These are phyloP conservation scores for Oryzias melastigma DNA, from an alignment of 2,113 vertebrate species.

Conservation along the genomic window DNA sequence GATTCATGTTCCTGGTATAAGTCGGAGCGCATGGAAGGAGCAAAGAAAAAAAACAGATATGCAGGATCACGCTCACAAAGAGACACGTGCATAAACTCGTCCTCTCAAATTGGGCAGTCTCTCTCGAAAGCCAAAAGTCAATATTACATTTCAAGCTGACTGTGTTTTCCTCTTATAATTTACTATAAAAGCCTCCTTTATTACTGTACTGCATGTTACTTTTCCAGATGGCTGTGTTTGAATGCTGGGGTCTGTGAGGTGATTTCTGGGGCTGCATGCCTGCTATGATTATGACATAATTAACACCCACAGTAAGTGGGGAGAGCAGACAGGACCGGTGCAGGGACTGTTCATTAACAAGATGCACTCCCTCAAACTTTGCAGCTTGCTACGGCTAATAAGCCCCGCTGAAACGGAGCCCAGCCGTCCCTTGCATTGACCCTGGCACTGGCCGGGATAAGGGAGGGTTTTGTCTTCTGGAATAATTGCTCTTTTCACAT, in stretches of 20 bases:
- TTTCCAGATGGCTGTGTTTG: conserved; percentile 72
- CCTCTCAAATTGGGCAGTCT: conserved; percentile 42
- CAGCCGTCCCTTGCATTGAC: conserved; percentile 75
- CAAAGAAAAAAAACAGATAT: conserved; percentile 36
- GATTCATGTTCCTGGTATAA: conserved; percentile 44
- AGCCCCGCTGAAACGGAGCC: conserved; percentile 75
- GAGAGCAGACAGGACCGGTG: conserved; percentile 58
- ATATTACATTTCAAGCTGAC: conserved; percentile 53
- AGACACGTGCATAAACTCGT: conserved; percentile 15
- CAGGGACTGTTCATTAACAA: conserved; percentile 76
- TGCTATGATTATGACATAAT: conserved; percentile 79
- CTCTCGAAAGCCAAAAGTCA: conserved; percentile 50
- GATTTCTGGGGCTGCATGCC: conserved; percentile 64
- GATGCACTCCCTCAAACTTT: conserved; percentile 79
- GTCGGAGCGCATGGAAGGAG: conserved; percentile 24
- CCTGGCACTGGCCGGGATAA: conserved; percentile 77
- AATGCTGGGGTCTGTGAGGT: conserved; percentile 68
- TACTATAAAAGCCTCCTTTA: conserved; percentile 52
- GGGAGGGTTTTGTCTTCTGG: conserved; percentile 80
- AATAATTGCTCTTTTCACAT: conserved; percentile 87
- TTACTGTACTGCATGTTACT: conserved; percentile 55
- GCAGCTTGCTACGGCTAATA: conserved; percentile 78
- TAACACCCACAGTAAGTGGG: conserved; percentile 72
- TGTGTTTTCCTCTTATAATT: conserved; percentile 37
- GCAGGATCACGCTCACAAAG: conserved; percentile 24